phyloP scores from a whole-genome alignment of 1,140 invertebrate species.

The Yoshiicerus persimilis region DNA sequence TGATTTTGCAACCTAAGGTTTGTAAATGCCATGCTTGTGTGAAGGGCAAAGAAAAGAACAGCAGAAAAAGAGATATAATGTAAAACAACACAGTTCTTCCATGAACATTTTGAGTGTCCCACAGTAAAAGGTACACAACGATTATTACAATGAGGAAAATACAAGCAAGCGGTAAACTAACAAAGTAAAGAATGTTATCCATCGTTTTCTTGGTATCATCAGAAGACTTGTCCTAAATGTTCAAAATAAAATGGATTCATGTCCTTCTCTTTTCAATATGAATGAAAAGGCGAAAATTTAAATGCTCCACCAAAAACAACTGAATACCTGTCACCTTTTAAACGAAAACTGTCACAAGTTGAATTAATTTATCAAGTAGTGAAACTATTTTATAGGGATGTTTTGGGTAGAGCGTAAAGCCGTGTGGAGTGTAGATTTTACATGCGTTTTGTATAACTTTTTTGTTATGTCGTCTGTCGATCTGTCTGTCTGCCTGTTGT shows the following conservation, averaged over 20 bases:
- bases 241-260: not conserved
- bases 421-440: too few species aligned
- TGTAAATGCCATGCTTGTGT: not conserved
- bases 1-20: not conserved
- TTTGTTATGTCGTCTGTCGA: too few species aligned
- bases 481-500: too few species aligned
- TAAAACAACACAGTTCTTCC: conserved; percentile 11
- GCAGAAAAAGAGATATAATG: not conserved
- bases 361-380: too few species aligned
- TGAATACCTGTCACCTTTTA: too few species aligned
- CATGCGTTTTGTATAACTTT: too few species aligned
- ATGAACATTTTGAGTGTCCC: conserved; percentile 34
- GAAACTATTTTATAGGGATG: too few species aligned
- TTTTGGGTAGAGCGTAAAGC: too few species aligned
- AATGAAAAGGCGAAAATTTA: not conserved
- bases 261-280: not conserved
- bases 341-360: too few species aligned
- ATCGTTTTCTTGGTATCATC: not conserved
- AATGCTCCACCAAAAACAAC: too few species aligned
- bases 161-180: not conserved
- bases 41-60: not conserved
- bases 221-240: not conserved
- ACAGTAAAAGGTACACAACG: conserved; percentile 12
- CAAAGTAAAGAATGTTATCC: not conserved
- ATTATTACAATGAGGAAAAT: not conserved